Evolutionary conservation across 2,888 invertebrate species (phyloP).

Genomic region (Pachymerium ferrugineum): DNA sequence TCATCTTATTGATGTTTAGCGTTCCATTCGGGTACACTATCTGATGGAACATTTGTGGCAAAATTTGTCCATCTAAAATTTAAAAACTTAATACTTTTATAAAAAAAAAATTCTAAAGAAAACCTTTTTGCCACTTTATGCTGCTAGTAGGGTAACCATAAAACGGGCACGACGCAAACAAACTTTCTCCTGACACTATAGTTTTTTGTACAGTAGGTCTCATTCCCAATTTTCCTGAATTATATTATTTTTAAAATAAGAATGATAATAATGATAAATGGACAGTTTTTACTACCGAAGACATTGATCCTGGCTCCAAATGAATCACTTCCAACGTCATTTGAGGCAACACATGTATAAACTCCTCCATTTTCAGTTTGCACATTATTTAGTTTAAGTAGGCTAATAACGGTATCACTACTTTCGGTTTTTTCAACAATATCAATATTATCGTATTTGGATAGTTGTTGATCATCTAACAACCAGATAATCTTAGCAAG

Average conservation of each 20-base stretch:
- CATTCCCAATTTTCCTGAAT: neutral
- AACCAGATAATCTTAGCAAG: neutral
- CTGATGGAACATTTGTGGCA: neutral
- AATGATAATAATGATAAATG: neutral
- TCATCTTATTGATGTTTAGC: neutral
- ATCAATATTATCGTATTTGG: neutral
- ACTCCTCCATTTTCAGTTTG: neutral
- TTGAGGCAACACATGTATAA: neutral
- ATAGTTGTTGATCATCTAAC: neutral
- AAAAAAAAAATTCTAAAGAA: neutral
- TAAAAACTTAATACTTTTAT: neutral
- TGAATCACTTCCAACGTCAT: neutral
- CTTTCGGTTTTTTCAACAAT: neutral
- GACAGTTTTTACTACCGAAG: neutral
- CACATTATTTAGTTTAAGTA: neutral
- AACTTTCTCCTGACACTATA: neutral
- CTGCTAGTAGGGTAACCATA: neutral
- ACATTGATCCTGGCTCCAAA: neutral
- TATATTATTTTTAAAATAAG: neutral
- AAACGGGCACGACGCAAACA: neutral
- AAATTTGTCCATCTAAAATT: neutral
- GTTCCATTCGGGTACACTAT: neutral
- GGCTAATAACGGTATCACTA: neutral
- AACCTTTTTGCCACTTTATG: neutral
- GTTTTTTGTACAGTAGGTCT: neutral